These are phyloP conservation scores for Desoria tigrina DNA, from an alignment of 2,888 invertebrate species.

Conservation along the genomic window DNA sequence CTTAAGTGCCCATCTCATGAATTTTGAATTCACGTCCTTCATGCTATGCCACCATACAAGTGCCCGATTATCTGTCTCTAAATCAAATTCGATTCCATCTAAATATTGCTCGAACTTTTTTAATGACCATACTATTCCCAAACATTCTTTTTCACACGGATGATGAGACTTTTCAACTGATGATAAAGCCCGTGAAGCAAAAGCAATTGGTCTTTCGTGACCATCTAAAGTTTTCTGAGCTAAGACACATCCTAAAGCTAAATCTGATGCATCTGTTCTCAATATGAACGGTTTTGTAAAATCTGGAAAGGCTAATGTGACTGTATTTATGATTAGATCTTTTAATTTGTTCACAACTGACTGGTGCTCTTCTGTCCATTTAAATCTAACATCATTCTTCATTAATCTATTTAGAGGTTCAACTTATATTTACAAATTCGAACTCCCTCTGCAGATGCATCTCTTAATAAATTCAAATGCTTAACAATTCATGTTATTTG, in stretches of 20 bases:
- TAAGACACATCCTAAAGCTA: constrained; percentile 9
- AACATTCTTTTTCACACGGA: too few relatives aligned
- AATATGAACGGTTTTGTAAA: constrained; percentile 22
- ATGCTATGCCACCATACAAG: constrained; percentile 11
- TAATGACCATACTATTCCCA: too few relatives aligned
- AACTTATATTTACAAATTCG: constrained; percentile 30
- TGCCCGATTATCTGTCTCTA: constrained; percentile 25
- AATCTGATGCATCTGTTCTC: constrained; percentile 11
- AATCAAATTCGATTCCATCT: too few relatives aligned
- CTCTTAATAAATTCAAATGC: too few relatives aligned
- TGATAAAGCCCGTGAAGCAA: constrained; percentile 13
- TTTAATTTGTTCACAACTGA: constrained; percentile 29
- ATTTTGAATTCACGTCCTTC: constrained; percentile 18
- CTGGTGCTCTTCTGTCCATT: too few relatives aligned
- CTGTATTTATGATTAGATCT: constrained; percentile 32
- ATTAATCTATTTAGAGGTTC: constrained; percentile 32
- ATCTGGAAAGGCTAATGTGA: constrained; percentile 20
- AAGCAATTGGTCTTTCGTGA: too few relatives aligned
- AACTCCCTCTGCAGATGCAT: too few relatives aligned
- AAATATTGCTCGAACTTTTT: too few relatives aligned
- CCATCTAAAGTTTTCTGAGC: constrained; percentile 1
- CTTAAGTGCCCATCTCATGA: constrained; percentile 24
- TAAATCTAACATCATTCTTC: too few relatives aligned
- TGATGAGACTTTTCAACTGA: constrained; percentile 11
- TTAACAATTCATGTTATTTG: too few relatives aligned